Base-by-base conservation (phyloP, 2,113 vertebrate genomes). In the Alexandromys fortis region DNA sequence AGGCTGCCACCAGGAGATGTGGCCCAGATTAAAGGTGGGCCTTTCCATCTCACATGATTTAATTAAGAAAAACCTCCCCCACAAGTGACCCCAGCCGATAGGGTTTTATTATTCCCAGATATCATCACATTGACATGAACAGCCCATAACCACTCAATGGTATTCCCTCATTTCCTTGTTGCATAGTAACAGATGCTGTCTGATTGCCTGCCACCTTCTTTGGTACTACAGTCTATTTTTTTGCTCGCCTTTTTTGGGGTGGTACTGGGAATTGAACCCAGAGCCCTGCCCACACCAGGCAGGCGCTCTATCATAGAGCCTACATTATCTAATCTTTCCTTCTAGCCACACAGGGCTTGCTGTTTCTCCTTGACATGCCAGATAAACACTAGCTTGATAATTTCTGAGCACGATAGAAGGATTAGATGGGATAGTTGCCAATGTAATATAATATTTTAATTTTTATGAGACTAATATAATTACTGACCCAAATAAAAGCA, bases 401-500 rank as follows among this genome's bases (percentile, higher is more conserved):
- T 82, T 93, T 93, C 87, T 42, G 49, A 33, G 33, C 38, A 90
- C 3, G 10, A 67, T 42, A 13, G 3, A 67, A 86, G 3, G 45
- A 81, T 92, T 86, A 26, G 38, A 21, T 55, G 38, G 55, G 47
- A 83, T 22, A 70, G 13, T 9, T 87, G 58, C 38, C 47, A 63
- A 52, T 75, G 49, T 38, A 61, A 75, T 85, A 11, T 42, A 68
- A 68, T 38, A 49, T 22, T 95, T 75, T 61, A 75, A 49, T 67
- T 81, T 92, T 86, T 65, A 92, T 3, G 79, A 61, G 65, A 87
- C 79, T 58, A 38, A 58, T 81, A 35, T 47, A 85, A 89, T 90
- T 90, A 75, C 73, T 42, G 22, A 81, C 85, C 22, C 28, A 79
- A 90, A 90, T 86, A 90, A 86, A 86, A 86, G 26, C 79, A n/a